Evolutionary conservation across 2,797 vertebrate species (phyloP), one percentile per base, ranked within the genome.

Genomic region (Melanotaenia nigrans): DNA sequence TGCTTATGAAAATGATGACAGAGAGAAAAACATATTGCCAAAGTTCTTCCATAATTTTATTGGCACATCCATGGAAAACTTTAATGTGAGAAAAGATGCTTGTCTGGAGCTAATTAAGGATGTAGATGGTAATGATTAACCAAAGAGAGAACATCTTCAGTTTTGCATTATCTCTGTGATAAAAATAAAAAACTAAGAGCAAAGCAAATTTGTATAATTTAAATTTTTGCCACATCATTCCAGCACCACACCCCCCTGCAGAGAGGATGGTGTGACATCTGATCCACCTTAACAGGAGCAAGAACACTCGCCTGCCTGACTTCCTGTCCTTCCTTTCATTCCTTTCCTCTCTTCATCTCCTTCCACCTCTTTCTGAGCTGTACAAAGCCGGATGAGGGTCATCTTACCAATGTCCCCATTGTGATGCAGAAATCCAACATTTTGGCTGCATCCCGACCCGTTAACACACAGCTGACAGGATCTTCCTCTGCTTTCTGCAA

Each of bases 361-460:
- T 67, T 66, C 81, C 83, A 80, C 75, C 77, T 82, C 79, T 83
- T 61, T 77, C 61, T 83, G 80, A 83, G 78, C 85, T 20, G 78
- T 77, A 36, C 77, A 88, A 91, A 92, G 86, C 91, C 84, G 83
- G 90, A 93, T 91, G 84, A 90, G 86, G 78, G 85, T 94, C 90
- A 75, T 92, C 89, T 93, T 93, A 93, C 90, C 87, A 77, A 83
- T 80, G 86, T 85, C 80, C 87, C 87, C 67, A 59, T 68, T 89
- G 83, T 74, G 57, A 89, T 85, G 79, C 86, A 87, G 81, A 91
- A 90, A 92, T 88, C 81, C 81, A 75, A 77, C 76, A 68, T 85
- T 87, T 84, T 90, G 87, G 92, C 87, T 87, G 85, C 78, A 55
- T 74, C 70, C 73, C 61, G 68, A 83, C 86, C 85, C 80, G 89